Evolutionary conservation across 2,113 vertebrate species (phyloP), one percentile per base, ranked within the genome.

Genomic region (Leuciscus idus): DNA sequence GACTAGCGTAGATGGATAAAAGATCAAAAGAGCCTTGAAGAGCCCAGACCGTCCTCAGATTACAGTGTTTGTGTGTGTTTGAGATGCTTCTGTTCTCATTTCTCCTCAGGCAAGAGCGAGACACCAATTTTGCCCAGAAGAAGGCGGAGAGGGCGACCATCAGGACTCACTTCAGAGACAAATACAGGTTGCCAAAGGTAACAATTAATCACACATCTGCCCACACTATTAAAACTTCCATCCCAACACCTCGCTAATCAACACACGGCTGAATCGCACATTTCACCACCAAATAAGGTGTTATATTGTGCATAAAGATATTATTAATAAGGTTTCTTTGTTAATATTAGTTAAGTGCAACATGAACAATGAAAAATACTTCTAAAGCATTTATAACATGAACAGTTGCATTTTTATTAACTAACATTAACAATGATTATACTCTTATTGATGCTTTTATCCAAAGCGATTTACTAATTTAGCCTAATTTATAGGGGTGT

Each of bases 131-230:
- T 89, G 96, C 96, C 15, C 98, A 99, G 93, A 97, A 97, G 92
- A 99, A 99, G 92, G 98, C 98, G 0, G 98, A 99, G 92, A 93
- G 98, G 81, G 98, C 98, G 62, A 99, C 97, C 0, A 91, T 99
- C 81, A 91, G 98, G 90, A 96, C 93, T 89, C 98, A 99, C 91
- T 98, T 99, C 90, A 93, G 98, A 88, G 98, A 99, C 79, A 99
- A 99, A 90, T 99, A 99, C 93, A 93, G 94, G 46, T 94, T 99
- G 70, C 97, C 98, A 90, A 99, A 99, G 98, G 98, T 99, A 95
- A n/a, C 4, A 81, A 23, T 78, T 48, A 39, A 13, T 62, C 52
- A 55, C 62, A 33, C 15, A n/a, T 43, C 70, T 43, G 36, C 70
- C 36, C 70, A 46, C 36, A 46, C 72, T n/a, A 48, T 43, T 72